These are phyloP conservation scores for Emydura subglobosa DNA, from an alignment of 2,113 vertebrate genomes.

Conservation along the genomic window DNA sequence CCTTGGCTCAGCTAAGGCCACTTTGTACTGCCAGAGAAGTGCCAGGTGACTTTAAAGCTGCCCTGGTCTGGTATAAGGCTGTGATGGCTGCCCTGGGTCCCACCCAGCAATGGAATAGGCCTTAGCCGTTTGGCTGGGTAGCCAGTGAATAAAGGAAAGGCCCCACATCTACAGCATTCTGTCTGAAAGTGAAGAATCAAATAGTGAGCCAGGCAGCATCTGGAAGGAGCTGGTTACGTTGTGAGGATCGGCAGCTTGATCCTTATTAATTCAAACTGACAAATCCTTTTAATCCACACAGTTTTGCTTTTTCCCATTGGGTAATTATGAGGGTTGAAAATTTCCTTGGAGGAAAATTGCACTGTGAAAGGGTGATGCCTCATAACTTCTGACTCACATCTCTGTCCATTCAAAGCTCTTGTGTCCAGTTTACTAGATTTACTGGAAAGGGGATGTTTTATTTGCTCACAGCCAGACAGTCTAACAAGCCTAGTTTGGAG, in stretches of 20 bases:
- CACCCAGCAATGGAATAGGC: background rate
- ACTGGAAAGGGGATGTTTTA: background rate
- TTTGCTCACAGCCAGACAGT: background rate
- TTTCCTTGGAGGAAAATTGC: slow-evolving; percentile 33
- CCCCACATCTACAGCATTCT: background rate
- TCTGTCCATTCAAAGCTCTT: slow-evolving; percentile 7
- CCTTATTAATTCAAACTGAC: background rate
- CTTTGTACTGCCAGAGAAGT: background rate
- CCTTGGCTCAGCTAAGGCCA: background rate
- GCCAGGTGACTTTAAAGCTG: background rate
- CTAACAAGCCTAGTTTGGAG: background rate
- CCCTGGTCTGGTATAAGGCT: background rate
- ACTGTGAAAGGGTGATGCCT: background rate
- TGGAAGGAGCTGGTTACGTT: background rate
- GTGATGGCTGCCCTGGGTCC: background rate
- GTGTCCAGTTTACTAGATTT: background rate
- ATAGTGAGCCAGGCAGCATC: background rate
- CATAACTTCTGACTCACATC: background rate
- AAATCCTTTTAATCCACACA: slow-evolving; percentile 11
- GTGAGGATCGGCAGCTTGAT: background rate
- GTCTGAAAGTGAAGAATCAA: slow-evolving; percentile 28
- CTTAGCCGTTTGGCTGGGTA: background rate
- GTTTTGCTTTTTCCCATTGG: slow-evolving; percentile 26
- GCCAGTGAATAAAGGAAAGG: background rate
- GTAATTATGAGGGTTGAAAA: slow-evolving; percentile 34